phyloP scores from a whole-genome alignment of 2,888 invertebrate species.

The Leptinotarsa haldemani region DNA sequence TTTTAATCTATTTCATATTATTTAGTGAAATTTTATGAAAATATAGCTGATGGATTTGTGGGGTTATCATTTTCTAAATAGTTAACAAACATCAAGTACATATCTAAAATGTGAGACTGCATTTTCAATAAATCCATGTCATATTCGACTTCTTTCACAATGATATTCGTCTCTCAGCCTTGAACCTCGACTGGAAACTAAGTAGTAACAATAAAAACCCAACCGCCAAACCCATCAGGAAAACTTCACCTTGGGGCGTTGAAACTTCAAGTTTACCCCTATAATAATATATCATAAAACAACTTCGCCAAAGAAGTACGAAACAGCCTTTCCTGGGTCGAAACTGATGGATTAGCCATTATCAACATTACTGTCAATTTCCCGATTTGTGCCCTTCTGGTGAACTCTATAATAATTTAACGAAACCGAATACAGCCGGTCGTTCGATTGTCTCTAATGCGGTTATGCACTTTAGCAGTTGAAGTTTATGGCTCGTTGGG shows the following conservation, averaged over 20 bases:
- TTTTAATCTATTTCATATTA: too few species aligned
- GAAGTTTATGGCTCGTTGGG: conserved; percentile 31
- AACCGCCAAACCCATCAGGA: background rate
- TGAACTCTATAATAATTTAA: conserved; percentile 3
- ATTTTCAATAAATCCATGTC: too few species aligned
- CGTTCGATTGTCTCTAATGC: conserved; percentile 28
- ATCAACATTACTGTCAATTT: conserved; percentile 35
- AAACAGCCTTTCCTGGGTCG: background rate
- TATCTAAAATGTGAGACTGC: too few species aligned
- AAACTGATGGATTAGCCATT: conserved; percentile 35
- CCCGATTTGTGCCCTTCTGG: conserved; percentile 29
- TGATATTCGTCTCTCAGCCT: too few species aligned
- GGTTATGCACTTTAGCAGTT: conserved; percentile 29
- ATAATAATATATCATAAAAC: conserved; percentile 6
- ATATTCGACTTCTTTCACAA: too few species aligned
- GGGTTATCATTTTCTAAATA: too few species aligned
- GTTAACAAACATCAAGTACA: too few species aligned
- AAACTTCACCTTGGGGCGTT: conserved; percentile 20
- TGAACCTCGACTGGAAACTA: too few species aligned
- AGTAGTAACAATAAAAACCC: conserved; percentile 5
- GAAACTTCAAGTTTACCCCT: conserved; percentile 6
- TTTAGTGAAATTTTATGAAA: too few species aligned
- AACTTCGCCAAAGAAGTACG: conserved; percentile 4
- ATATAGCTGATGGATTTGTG: too few species aligned
- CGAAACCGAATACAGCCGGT: background rate